Evolutionary conservation across 2,797 vertebrate species (phyloP).

Genomic region (Clarias platycephalus): DNA sequence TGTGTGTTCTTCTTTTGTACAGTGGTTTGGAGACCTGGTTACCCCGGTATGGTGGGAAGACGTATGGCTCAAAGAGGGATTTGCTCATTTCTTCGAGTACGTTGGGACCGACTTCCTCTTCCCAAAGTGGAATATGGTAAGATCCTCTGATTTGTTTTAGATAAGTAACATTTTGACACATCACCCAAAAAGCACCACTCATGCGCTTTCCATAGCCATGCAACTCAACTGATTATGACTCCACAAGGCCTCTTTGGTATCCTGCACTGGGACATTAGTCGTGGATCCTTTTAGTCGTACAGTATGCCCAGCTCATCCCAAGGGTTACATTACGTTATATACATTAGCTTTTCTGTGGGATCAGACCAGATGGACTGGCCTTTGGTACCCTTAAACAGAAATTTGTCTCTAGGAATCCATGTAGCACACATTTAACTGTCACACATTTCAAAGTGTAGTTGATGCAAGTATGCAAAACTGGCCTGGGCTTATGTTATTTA

Average conservation of each 20-base stretch:
- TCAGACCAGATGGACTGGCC: too few species aligned
- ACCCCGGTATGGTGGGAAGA: slow-evolving; percentile 99
- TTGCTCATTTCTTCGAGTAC: slow-evolving; percentile 97
- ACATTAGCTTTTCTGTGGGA: too few species aligned
- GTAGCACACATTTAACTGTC: neutral
- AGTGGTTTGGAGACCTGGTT: slow-evolving; percentile 99
- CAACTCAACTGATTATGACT: too few species aligned
- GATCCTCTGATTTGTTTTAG: slow-evolving; percentile 36
- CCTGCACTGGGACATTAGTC: too few species aligned
- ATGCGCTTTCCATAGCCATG: neutral
- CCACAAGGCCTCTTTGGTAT: too few species aligned
- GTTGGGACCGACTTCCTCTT: slow-evolving; percentile 96
- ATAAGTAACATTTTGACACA: neutral
- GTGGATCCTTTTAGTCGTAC: too few species aligned
- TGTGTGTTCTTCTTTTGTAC: slow-evolving; percentile 56
- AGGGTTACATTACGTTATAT: too few species aligned
- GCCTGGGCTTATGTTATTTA: too few species aligned
- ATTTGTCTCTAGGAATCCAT: neutral
- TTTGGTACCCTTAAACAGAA: too few species aligned
- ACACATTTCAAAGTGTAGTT: too few species aligned
- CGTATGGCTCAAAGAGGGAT: slow-evolving; percentile 97
- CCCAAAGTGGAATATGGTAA: slow-evolving; percentile 97
- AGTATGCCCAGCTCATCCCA: too few species aligned
- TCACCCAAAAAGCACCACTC: neutral
- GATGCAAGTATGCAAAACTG: too few species aligned